phyloP scores from a whole-genome alignment of 2,113 vertebrate species.

The Perognathus longimembris region DNA sequence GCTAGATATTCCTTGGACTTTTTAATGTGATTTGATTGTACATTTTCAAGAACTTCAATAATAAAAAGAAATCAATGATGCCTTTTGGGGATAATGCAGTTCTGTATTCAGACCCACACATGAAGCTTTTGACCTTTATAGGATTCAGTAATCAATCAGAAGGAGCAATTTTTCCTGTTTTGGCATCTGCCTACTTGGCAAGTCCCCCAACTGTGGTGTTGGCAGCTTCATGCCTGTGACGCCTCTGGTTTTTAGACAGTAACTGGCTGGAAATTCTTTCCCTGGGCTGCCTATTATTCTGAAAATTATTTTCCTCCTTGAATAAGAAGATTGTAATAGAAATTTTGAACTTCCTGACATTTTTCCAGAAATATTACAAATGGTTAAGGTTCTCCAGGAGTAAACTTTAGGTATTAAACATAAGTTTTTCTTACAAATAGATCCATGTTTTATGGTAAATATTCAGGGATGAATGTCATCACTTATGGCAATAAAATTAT shows the following conservation, averaged over 20 bases:
- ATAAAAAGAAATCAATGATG: constrained; percentile 7
- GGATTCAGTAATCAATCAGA: constrained; percentile 71
- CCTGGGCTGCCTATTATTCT: constrained; percentile 63
- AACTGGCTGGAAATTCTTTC: constrained; percentile 64
- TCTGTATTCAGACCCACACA: constrained; percentile 56
- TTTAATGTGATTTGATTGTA: neutral
- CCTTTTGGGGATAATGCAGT: constrained; percentile 5
- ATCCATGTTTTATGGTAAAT: neutral
- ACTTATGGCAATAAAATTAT: neutral
- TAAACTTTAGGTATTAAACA: constrained; percentile 19
- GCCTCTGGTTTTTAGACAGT: constrained; percentile 66
- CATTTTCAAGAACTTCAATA: constrained; percentile 18
- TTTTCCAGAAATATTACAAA: constrained; percentile 27
- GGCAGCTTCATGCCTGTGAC: constrained; percentile 59
- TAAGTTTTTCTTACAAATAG: neutral
- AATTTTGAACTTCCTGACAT: constrained; percentile 36
- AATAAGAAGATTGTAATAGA: constrained; percentile 53
- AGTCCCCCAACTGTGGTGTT: constrained; percentile 61
- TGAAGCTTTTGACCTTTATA: constrained; percentile 70
- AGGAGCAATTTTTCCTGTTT: constrained; percentile 58
- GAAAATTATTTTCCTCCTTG: constrained; percentile 63
- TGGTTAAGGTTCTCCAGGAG: neutral
- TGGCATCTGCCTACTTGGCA: constrained; percentile 72
- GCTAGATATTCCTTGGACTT: neutral
- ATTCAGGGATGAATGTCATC: neutral